phyloP scores from a whole-genome alignment of 2,888 invertebrate species.

The Dryobota labecula region DNA sequence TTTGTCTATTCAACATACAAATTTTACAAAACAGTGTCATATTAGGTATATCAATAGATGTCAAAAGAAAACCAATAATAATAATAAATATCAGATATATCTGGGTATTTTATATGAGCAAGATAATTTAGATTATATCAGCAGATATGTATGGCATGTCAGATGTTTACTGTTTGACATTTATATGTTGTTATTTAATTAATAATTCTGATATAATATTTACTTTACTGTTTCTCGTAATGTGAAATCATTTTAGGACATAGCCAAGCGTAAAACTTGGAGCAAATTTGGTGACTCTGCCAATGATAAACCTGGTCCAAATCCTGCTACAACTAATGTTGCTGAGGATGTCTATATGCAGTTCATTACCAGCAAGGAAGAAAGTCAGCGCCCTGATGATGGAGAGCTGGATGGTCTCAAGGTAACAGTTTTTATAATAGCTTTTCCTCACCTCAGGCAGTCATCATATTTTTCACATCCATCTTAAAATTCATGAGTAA shows the following conservation, averaged over 20 bases:
- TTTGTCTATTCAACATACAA: not conserved
- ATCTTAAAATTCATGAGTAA: not conserved
- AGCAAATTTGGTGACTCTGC: slow-evolving; percentile 98
- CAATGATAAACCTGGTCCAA: slow-evolving; percentile 98
- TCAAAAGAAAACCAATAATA: not conserved
- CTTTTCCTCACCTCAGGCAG: not conserved
- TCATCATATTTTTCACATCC: not conserved
- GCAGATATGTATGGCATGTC: slow-evolving; percentile 3
- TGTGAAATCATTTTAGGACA: slow-evolving; percentile 88
- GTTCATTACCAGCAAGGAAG: slow-evolving; percentile 96
- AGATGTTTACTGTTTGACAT: not conserved
- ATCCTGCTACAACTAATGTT: slow-evolving; percentile 99
- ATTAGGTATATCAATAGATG: not conserved
- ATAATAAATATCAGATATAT: slow-evolving; percentile 1
- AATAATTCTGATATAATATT: not conserved
- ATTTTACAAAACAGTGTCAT: not conserved
- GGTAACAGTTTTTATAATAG: slow-evolving; percentile 70
- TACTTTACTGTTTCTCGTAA: not conserved
- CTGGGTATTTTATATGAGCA: not conserved
- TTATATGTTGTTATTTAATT: not conserved
- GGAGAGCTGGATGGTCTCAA: slow-evolving; percentile 96
- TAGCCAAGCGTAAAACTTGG: slow-evolving; percentile 98
- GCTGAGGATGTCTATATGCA: slow-evolving; percentile 99
- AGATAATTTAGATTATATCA: slow-evolving; percentile 22
- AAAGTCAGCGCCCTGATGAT: slow-evolving; percentile 96